Evolutionary conservation across 64 coral and sea anemone genomes (phyloP).

Genomic region (Stichodactyla mertensii): DNA sequence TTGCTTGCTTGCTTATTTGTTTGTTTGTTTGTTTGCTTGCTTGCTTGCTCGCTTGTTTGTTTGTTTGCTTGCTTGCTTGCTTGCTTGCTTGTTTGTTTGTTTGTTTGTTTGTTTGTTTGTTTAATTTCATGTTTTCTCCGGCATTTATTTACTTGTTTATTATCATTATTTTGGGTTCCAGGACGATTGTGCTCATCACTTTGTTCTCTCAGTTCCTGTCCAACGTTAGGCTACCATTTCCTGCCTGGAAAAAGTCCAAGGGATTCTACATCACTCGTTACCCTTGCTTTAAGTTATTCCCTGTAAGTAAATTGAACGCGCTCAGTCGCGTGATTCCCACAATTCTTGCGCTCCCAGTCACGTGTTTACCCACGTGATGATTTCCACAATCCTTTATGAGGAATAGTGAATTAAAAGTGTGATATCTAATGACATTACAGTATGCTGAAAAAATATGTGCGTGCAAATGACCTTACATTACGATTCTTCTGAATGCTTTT

Average conservation of each 20-base stretch:
- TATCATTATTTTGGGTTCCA: background rate
- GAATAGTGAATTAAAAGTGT: no score
- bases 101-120: no score
- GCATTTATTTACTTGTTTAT: background rate
- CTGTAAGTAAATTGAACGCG: conserved; percentile 48
- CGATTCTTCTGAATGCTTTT: background rate
- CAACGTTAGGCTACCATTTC: conserved; percentile 49
- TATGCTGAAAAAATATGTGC: no score
- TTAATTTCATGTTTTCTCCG: background rate
- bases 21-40: no score
- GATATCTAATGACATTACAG: no score
- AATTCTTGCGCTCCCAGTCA: background rate
- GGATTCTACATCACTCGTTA: conserved; percentile 34
- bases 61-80: no score
- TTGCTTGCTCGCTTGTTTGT: no score
- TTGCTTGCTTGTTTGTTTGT: no score
- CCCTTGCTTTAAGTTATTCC: conserved; percentile 74
- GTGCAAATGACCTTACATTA: no score
- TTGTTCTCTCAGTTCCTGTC: conserved; percentile 84
- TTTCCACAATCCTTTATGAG: no score
- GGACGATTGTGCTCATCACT: conserved; percentile 75
- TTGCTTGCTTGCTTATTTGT: no score
- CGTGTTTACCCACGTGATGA: background rate
- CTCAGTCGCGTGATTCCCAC: background rate
- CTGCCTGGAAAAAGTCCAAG: conserved; percentile 15